A percentile compares a stretch with the other conserved stretches of the same genome.
Evolutionary conservation across 2,113 vertebrate species (phyloP).

Genomic region (Arenaria interpres): DNA sequence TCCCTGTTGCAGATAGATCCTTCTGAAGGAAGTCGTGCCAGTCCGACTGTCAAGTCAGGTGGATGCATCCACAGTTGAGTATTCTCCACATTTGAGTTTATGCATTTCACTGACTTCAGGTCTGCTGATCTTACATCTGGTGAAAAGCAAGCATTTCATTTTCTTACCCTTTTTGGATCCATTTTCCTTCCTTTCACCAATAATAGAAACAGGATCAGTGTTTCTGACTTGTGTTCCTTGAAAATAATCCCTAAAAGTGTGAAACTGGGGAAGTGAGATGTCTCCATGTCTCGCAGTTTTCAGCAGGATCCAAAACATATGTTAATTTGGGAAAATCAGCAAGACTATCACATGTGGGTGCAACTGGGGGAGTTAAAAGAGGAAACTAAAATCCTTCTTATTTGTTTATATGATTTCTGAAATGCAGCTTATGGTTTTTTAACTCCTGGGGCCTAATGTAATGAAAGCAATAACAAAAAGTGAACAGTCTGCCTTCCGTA

Average conservation of each 20-base stretch:
- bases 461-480: background rate
- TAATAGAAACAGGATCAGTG: background rate
- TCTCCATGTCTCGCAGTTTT: background rate
- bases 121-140: background rate
- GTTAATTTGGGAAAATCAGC: background rate
- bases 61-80: too few relatives aligned
- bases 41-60: background rate
- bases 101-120: background rate
- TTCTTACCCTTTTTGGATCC: background rate
- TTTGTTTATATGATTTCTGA: background rate
- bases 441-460: background rate
- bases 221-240: background rate
- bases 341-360: background rate
- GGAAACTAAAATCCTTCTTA: background rate
- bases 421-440: background rate
- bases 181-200: background rate
- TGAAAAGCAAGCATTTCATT: background rate
- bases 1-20: background rate
- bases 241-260: background rate
- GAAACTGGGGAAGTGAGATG: background rate
- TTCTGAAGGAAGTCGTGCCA: background rate
- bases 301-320: background rate
- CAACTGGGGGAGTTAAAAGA: background rate
- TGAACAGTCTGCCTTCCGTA: background rate
- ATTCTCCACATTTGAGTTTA: background rate